phyloP scores from a whole-genome alignment of 2,888 invertebrate species.

The Heliconius hortense region DNA sequence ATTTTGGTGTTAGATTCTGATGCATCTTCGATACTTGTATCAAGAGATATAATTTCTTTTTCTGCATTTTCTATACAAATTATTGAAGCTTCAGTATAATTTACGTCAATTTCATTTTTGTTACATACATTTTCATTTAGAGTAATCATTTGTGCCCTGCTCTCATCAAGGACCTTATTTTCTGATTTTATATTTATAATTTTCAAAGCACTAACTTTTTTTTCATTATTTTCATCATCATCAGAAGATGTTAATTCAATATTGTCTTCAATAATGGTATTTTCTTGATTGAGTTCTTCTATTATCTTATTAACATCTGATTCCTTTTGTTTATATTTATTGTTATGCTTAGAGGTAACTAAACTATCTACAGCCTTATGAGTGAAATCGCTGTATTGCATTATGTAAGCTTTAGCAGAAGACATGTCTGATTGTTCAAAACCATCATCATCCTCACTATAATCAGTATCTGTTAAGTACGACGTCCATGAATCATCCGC shows the following conservation, averaged over 20 bases:
- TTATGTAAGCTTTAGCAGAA: slow-evolving; percentile 87
- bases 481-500: slow-evolving; percentile 76
- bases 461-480: slow-evolving; percentile 68
- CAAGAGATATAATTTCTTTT: slow-evolving; percentile 58
- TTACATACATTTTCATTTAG: slow-evolving; percentile 19
- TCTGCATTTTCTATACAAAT: slow-evolving; percentile 55
- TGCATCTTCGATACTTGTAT: slow-evolving; percentile 57
- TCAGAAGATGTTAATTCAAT: slow-evolving; percentile 55
- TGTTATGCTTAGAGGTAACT: slow-evolving; percentile 57
- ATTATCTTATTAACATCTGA: slow-evolving; percentile 61
- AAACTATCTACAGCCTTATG: slow-evolving; percentile 85
- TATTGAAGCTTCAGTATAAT: slow-evolving; percentile 59
- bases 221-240: slow-evolving; percentile 58
- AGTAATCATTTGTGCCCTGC: slow-evolving; percentile 9
- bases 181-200: slow-evolving; percentile 41
- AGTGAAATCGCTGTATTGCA: slow-evolving; percentile 89
- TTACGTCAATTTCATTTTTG: slow-evolving; percentile 41
- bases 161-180: slow-evolving; percentile 16
- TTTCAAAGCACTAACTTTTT: slow-evolving; percentile 40
- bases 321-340: slow-evolving; percentile 53
- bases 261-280: slow-evolving; percentile 63
- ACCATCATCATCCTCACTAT: slow-evolving; percentile 63
- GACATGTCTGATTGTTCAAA: slow-evolving; percentile 71
- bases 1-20: slow-evolving; percentile 31
- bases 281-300: slow-evolving; percentile 65